phyloP scores from a whole-genome alignment of 2,888 invertebrate species.

The Euzophera pinguis region DNA sequence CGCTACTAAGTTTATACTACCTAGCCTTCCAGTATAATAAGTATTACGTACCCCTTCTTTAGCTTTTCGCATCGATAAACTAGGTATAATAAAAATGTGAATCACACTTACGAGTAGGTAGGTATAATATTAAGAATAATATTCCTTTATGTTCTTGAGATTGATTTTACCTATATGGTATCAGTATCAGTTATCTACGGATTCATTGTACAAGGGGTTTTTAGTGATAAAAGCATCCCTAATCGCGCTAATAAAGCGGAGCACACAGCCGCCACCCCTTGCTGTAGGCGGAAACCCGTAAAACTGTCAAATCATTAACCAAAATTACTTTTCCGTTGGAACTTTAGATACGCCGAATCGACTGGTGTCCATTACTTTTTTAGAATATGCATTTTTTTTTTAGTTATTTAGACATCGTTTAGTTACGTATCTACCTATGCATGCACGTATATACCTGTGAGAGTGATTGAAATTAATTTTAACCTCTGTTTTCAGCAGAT shows the following conservation, averaged over 20 bases:
- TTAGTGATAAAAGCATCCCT: conserved; percentile 57
- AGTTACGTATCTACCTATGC: too few species aligned
- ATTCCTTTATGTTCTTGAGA: not conserved
- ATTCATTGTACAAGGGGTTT: conserved; percentile 42
- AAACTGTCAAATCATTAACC: conserved; percentile 65
- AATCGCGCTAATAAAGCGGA: conserved; percentile 52
- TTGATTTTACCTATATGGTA: not conserved
- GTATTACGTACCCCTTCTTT: not conserved
- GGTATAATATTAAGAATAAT: not conserved
- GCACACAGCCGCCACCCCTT: conserved; percentile 34
- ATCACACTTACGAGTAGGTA: not conserved
- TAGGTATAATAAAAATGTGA: conserved; percentile 3
- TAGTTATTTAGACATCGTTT: too few species aligned
- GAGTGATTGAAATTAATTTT: too few species aligned
- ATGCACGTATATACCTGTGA: too few species aligned
- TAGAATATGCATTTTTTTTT: too few species aligned
- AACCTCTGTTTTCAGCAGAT: too few species aligned
- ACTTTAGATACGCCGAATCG: conserved; percentile 19
- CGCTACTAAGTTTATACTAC: not conserved
- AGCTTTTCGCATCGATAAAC: not conserved
- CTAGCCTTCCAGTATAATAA: not conserved
- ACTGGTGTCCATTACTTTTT: not conserved
- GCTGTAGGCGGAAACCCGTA: conserved; percentile 39
- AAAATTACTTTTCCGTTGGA: conserved; percentile 53
- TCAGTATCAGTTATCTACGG: conserved; percentile 7